Base-by-base conservation (phyloP, 53 echinoderm and acorn worm genomes). In the Zoroaster sp. region DNA sequence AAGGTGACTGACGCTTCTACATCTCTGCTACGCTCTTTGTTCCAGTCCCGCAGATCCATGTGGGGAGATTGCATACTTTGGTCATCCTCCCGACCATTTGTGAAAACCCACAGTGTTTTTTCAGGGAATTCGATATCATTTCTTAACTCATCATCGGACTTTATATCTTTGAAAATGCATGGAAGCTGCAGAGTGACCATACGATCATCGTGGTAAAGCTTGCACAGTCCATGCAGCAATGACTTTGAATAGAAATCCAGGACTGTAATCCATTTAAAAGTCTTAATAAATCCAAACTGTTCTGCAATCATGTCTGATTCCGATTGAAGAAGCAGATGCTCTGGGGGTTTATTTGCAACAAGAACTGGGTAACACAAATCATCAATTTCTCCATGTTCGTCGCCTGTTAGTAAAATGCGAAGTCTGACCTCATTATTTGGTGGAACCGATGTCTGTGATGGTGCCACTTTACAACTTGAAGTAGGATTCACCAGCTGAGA, bases 161-260 rank as follows among this genome's bases (percentile, higher is more conserved):
- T 36, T 33, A 38, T 74, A 3, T 54, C 28, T 34, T 66, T 41
- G 33, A 83, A 92, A 5, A 66, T 39, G 1, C 59, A 70, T 66
- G 93, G 55, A 25, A 54, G 67, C 52, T 87, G 73, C 6, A 91
- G 46, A 10, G 82, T 91, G 31, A 89, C 37, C 4, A 42, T 33
- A n/a, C 66, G 49, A 4, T 40, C 71, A 0, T 41, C 40, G 9
- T 83, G 76, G 33, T 75, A 72, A 28, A 73, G 74, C 42, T 91
- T 67, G 44, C 94, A 94, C 15, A 91, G 76, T 13, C 94, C 91
- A 43, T 83, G 32, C 11, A 4, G 7, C 38, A 88, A 75, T 6
- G 94, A 94, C 23, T 69, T 69, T 46, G 91, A 18, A 88, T 94
- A 40, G 34, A 89, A 88, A 33, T 94, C 94, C 35, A 94, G 83